Evolutionary conservation across 2,888 invertebrate species (phyloP).

Genomic region (Cancer borealis): DNA sequence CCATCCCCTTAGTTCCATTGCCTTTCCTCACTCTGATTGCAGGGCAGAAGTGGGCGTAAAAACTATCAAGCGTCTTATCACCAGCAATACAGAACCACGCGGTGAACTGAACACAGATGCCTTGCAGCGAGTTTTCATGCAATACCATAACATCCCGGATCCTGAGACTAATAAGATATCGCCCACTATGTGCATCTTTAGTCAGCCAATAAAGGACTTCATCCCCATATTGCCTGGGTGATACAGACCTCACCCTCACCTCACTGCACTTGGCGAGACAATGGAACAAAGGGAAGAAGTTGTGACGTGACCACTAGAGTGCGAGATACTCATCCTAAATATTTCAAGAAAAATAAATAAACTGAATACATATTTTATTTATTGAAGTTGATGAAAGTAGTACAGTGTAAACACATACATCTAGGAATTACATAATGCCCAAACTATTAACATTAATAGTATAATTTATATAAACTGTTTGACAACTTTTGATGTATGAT

Average conservation of each 20-base stretch:
- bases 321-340: background rate
- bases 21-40: constrained; percentile 54
- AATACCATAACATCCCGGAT: constrained; percentile 63
- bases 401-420: constrained; percentile 9
- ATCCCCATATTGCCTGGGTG: constrained; percentile 46
- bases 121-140: constrained; percentile 51
- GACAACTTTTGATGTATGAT: background rate
- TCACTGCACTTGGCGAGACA: background rate
- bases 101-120: constrained; percentile 55
- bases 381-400: background rate
- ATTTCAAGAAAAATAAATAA: background rate
- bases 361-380: background rate
- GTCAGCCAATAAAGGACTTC: constrained; percentile 63
- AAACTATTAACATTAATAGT: background rate
- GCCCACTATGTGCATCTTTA: too few species aligned
- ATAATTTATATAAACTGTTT: background rate
- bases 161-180: constrained; percentile 33
- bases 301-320: background rate
- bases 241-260: background rate
- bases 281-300: constrained; percentile 4
- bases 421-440: background rate
- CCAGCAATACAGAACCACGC: constrained; percentile 35
- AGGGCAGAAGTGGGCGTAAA: constrained; percentile 59
- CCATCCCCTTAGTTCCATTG: constrained; percentile 47
- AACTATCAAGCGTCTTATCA: constrained; percentile 38